These are phyloP conservation scores for Steromphala cineraria DNA, from an alignment of 2,888 invertebrate species.

Conservation along the genomic window DNA sequence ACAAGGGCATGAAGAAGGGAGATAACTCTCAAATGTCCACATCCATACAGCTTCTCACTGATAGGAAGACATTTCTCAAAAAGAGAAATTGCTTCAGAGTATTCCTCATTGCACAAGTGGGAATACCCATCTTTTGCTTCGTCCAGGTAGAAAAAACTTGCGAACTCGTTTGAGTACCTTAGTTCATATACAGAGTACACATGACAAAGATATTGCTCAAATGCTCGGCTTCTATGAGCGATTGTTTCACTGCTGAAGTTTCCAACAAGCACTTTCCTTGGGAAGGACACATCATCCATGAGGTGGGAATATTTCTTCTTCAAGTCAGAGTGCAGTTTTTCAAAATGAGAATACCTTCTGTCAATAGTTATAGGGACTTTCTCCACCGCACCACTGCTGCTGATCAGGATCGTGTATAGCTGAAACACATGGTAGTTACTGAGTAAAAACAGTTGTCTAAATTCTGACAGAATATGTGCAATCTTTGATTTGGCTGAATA, in stretches of 20 bases:
- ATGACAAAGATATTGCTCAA: conserved; percentile 74
- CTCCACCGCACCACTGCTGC: conserved; percentile 48
- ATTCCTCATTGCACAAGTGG: conserved; percentile 60
- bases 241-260: conserved; percentile 75
- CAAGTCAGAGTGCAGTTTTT: conserved; percentile 66
- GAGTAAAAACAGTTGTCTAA: no score
- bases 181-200: conserved; percentile 69
- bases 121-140: conserved; percentile 67
- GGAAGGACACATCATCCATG: conserved; percentile 72
- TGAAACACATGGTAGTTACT: conserved; percentile 37
- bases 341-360: conserved; percentile 75
- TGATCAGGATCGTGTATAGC: conserved; percentile 65
- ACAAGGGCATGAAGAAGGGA: conserved; percentile 70
- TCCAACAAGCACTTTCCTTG: conserved; percentile 73
- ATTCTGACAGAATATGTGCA: no score
- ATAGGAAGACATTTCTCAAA: conserved; percentile 70
- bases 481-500: no score
- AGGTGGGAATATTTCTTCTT: conserved; percentile 63
- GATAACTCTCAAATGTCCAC: conserved; percentile 58
- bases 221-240: conserved; percentile 73
- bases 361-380: conserved; percentile 71
- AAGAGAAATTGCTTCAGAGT: conserved; percentile 64
- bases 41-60: conserved; percentile 71
- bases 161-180: conserved; percentile 68
- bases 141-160: conserved; percentile 70